These are phyloP conservation scores for Spisula subtruncata DNA, from an alignment of 2,888 invertebrate genomes.

Conservation along the genomic window DNA sequence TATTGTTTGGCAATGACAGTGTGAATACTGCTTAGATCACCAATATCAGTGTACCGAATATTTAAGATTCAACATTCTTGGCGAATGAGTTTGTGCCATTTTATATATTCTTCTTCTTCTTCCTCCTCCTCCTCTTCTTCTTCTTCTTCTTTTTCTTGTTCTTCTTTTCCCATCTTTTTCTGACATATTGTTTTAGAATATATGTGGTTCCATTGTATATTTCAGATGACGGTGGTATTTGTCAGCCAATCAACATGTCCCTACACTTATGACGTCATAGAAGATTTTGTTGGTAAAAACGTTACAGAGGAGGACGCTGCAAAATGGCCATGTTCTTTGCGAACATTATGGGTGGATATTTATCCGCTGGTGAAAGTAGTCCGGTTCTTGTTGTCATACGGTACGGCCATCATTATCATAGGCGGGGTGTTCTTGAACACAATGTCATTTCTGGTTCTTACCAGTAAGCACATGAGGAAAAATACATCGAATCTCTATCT, in stretches of 20 bases:
- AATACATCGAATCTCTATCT: constrained; percentile 76
- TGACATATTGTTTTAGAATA: no score
- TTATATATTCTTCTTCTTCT: no score
- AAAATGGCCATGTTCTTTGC: constrained; percentile 78
- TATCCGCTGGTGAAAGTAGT: constrained; percentile 75
- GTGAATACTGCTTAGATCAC: no score
- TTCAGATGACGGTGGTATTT: constrained; percentile 65
- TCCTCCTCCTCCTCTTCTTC: no score
- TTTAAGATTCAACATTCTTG: no score
- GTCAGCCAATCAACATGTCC: constrained; percentile 70
- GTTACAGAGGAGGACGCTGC: constrained; percentile 69
- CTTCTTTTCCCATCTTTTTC: no score
- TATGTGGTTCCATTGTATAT: neutral
- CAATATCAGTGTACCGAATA: no score
- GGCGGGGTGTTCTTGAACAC: constrained; percentile 74
- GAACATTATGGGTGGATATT: constrained; percentile 73
- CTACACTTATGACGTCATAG: constrained; percentile 73
- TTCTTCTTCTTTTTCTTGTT: no score
- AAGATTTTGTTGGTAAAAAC: constrained; percentile 71
- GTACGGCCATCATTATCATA: constrained; percentile 74
- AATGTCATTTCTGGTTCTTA: constrained; percentile 72
- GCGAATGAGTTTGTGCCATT: no score
- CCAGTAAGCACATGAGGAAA: constrained; percentile 75
- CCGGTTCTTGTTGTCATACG: constrained; percentile 75
- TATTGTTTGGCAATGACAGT: no score